Base-by-base conservation (phyloP, 2,113 vertebrate genomes). In the Chloroceryle aenea region DNA sequence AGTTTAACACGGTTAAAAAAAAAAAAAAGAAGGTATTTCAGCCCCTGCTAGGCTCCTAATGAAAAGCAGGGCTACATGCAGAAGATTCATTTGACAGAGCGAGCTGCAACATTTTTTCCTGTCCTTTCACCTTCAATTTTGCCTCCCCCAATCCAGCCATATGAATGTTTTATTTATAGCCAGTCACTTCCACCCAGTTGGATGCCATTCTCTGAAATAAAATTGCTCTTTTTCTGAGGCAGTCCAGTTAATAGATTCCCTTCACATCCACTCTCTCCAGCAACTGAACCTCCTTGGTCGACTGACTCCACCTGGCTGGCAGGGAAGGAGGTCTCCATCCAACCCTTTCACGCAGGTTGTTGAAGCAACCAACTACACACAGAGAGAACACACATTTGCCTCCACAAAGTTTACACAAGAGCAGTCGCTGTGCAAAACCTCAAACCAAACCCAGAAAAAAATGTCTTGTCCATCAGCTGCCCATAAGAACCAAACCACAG, bases 151-250 rank as follows among this genome's bases (percentile, higher is more conserved):
- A 5, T 32, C 13, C 50, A 74, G 72, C 63, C 55, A 30, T 2
- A 19, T 3, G 29, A 73, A 62, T 58, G 59, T 53, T 88, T 90
- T 85, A 89, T 94, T 94, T 66, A 61, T 50, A 29, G 12, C 72
- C 89, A 68, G 71, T 47, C 76, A 79, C 67, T 36, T 69, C 36
- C 72, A 62, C 84, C 72, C 72, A 80, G 67, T 43, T 61, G 67
- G 78, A 93, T 90, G 50, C 40, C 42, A 69, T 29, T 72, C 67
- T 69, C 58, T 64, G 79, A 85, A 84, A 93, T 30, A 81, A 73
- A 76, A 43, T 18, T 53, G 72, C 75, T 74, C 74, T 64, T 68
- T 79, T 85, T 38, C 79, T 36, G 58, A 88, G 43, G 11, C 32
- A 61, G 47, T 59, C 42, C 78, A 82, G 38, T 38, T 72, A 36